Percentiles rank a stretch among this genome's conserved stretches.
Evolutionary conservation across 2,797 vertebrate genomes (phyloP).

Genomic region (Falco novaeseelandiae): DNA sequence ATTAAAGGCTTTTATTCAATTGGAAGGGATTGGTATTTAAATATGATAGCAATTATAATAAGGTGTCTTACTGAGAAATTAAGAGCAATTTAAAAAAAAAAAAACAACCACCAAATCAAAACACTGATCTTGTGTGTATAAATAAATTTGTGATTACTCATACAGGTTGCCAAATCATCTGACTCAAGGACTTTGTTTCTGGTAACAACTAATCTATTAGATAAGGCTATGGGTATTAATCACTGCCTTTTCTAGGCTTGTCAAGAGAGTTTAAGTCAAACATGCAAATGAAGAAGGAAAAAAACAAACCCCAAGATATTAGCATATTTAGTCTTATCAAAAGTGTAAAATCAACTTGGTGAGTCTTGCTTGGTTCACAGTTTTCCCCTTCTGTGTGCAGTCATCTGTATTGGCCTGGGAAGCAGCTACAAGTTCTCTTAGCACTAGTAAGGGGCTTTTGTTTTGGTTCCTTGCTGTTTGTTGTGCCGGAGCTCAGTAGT

Average conservation of each 20-base stretch:
- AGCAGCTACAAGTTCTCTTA: not conserved
- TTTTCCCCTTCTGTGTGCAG: not conserved
- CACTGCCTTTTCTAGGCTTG: not conserved
- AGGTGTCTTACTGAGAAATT: not conserved
- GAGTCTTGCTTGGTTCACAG: not conserved
- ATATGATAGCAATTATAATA: not conserved
- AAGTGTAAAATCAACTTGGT: not conserved
- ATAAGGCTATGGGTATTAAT: not conserved
- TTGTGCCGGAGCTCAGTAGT: not conserved
- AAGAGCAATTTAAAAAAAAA: not conserved
- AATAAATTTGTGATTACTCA: not conserved
- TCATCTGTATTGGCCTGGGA: not conserved
- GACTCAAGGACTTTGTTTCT: not conserved
- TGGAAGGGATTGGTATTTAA: not conserved
- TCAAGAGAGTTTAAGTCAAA: not conserved
- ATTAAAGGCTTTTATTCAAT: not conserved
- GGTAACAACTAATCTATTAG: not conserved
- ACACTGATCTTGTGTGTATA: not conserved
- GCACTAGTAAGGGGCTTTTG: not conserved
- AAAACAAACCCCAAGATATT: fast-evolving
- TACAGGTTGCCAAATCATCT: not conserved
- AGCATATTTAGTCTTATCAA: not conserved
- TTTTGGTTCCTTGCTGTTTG: not conserved
- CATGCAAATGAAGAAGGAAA: not conserved
- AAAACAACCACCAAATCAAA: too few species aligned